Evolutionary conservation across 2,797 vertebrate species (phyloP).

Genomic region (Pantherophis alleghaniensis): DNA sequence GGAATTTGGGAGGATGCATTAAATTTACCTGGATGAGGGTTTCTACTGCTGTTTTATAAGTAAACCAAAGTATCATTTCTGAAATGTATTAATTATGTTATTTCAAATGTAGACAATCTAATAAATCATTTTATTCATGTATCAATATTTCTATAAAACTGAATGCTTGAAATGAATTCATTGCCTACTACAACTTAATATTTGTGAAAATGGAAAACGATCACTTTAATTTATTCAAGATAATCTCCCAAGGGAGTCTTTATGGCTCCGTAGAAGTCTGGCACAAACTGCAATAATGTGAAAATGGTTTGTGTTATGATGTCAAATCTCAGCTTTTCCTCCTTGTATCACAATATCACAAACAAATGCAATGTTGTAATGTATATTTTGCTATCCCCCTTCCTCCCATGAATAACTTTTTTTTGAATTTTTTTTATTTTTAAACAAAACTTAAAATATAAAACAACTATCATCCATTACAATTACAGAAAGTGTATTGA

Average conservation of each 20-base stretch:
- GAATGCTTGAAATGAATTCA: neutral
- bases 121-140: neutral
- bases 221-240: neutral
- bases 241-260: constrained; percentile 3
- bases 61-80: neutral
- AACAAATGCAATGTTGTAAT: neutral
- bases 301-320: neutral
- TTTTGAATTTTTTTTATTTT: too few relatives aligned
- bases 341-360: neutral
- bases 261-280: neutral
- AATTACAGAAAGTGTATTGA: too few relatives aligned
- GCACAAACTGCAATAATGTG: neutral
- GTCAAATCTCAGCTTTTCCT: neutral
- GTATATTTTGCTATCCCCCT: neutral
- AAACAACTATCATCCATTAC: too few relatives aligned
- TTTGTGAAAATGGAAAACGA: neutral
- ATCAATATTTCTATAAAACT: neutral
- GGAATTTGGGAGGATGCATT: neutral
- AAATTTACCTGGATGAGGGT: neutral
- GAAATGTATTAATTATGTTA: neutral
- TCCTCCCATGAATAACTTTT: neutral
- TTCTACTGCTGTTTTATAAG: neutral
- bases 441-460: too few relatives aligned
- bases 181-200: neutral
- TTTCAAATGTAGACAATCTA: neutral